Evolutionary conservation across 2,797 vertebrate species (phyloP).

Genomic region (Alcedo quadribrachys): DNA sequence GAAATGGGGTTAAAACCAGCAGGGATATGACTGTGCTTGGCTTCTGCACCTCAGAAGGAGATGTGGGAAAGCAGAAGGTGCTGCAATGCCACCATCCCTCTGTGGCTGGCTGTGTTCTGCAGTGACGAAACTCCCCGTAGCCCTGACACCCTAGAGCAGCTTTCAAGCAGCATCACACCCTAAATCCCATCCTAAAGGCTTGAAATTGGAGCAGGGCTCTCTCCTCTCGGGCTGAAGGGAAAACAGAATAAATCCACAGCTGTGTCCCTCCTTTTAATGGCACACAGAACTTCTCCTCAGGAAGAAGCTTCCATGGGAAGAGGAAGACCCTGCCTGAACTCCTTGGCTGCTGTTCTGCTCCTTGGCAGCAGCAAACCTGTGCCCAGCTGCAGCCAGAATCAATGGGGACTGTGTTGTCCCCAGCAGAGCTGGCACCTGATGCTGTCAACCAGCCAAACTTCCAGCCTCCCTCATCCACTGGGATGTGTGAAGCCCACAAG

Average conservation of each 20-base stretch:
- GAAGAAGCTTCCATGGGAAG: background rate
- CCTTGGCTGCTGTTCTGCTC: background rate
- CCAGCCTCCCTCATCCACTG: fast-evolving
- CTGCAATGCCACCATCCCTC: background rate
- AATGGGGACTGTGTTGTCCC: background rate
- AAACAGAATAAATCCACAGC: background rate
- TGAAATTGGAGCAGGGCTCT: background rate
- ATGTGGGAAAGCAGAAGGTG: background rate
- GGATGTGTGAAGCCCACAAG: fast-evolving
- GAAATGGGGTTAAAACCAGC: background rate
- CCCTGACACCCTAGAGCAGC: background rate
- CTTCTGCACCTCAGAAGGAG: background rate
- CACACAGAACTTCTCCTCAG: background rate
- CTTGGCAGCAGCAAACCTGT: background rate
- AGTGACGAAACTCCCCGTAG: background rate
- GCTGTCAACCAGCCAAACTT: background rate
- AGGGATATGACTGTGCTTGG: background rate
- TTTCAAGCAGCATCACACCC: background rate
- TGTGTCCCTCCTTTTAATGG: background rate
- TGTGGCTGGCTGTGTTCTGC: background rate
- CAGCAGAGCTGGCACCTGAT: background rate
- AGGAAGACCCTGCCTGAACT: background rate
- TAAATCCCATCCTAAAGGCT: background rate
- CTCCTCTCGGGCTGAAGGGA: background rate
- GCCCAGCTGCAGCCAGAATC: background rate